Percentiles rank a stretch among this genome's conserved stretches.
Conservation (phyloP, 2,888 invertebrate species). For the Ametastegia equiseti region DNA sequence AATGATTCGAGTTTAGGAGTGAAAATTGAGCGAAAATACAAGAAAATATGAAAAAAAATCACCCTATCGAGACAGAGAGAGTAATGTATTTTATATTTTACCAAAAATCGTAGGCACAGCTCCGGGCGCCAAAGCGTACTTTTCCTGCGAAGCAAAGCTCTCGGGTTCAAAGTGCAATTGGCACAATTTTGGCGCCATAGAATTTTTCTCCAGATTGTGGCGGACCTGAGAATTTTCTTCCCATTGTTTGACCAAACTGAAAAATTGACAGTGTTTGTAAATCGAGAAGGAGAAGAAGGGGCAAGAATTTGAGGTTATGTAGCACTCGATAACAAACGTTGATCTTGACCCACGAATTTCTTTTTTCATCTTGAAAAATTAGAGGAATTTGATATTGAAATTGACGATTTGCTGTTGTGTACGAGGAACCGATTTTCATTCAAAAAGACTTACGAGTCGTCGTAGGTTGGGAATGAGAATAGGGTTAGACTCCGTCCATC, state of each 20-base stretch:
- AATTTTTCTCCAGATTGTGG: not conserved
- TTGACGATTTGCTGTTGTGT: too few relatives aligned
- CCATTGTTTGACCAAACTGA: constrained; percentile 58
- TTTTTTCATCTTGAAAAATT: too few relatives aligned
- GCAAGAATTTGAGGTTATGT: not conserved
- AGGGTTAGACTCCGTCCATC: constrained; percentile 55
- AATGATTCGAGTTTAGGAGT: too few relatives aligned
- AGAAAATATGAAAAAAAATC: constrained; percentile 41
- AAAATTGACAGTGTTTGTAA: constrained; percentile 34
- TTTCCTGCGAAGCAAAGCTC: constrained; percentile 47
- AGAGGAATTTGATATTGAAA: too few relatives aligned
- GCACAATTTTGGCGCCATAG: constrained; percentile 53
- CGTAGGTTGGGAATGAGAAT: constrained; percentile 59
- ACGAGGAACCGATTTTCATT: too few relatives aligned
- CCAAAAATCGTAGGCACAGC: constrained; percentile 59
- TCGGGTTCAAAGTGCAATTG: constrained; percentile 62
- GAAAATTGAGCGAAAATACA: not conserved
- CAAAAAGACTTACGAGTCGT: constrained; percentile 56
- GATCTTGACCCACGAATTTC: too few relatives aligned
- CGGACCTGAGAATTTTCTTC: constrained; percentile 32
- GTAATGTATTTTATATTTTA: constrained; percentile 56
- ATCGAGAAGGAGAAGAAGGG: not conserved
- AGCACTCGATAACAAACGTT: too few relatives aligned
- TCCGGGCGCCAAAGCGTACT: constrained; percentile 53
- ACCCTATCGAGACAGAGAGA: too few relatives aligned